Percentiles rank a stretch among this genome's conserved stretches.
Conservation (phyloP, 2,797 vertebrate genomes). For the Anas georgica region DNA sequence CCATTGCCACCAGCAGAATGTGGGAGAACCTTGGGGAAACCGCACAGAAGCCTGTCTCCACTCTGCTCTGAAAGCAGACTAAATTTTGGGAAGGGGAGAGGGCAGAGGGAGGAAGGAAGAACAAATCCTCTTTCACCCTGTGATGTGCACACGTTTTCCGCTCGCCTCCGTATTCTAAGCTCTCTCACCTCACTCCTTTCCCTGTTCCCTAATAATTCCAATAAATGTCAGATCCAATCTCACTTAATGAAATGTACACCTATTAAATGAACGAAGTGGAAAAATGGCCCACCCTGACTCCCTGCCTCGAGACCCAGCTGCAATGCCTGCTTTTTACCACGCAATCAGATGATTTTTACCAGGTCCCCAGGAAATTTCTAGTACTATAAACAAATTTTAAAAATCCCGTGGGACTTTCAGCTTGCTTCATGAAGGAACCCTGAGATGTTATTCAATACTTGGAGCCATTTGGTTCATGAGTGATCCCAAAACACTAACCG, state of each 20-base stretch:
- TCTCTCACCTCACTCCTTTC: slow-evolving; percentile 6
- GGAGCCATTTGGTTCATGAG: slow-evolving; percentile 22
- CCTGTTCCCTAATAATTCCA: background rate
- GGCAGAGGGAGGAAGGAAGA: background rate
- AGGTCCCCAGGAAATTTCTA: slow-evolving; percentile 8
- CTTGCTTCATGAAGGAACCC: background rate
- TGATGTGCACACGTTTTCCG: background rate
- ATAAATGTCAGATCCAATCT: slow-evolving; percentile 38
- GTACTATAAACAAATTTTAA: background rate
- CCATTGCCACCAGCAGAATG: background rate
- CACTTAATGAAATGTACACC: slow-evolving; percentile 15
- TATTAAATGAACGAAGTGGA: slow-evolving; percentile 12
- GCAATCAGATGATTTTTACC: slow-evolving; percentile 6
- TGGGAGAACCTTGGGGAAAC: background rate
- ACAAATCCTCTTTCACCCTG: background rate
- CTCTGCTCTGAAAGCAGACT: background rate
- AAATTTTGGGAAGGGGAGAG: background rate
- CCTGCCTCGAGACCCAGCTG: background rate
- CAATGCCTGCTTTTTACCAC: background rate
- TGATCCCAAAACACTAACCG: slow-evolving; percentile 43
- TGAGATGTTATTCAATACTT: slow-evolving; percentile 21
- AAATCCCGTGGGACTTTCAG: background rate
- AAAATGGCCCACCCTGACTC: background rate
- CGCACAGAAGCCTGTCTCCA: background rate
- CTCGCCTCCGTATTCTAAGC: background rate